Evolutionary conservation across 2,113 vertebrate species (phyloP), one percentile per base, ranked within the genome.

Genomic region (Brachionichthys hirsutus): DNA sequence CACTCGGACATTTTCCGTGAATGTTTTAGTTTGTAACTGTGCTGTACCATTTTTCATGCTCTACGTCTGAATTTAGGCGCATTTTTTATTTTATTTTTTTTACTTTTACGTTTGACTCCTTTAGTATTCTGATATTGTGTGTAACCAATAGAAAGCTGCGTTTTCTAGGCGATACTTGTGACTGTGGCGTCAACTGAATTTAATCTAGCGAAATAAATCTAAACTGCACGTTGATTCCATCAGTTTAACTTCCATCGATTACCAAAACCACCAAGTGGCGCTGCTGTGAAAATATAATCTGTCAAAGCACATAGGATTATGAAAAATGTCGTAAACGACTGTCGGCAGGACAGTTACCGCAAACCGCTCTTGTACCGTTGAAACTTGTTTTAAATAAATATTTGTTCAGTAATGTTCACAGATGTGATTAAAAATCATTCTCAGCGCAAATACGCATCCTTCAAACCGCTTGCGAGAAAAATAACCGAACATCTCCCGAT

Each of bases 11-110:
- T 50, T 59, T 48, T 51, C 50, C 45, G 50, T 56, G 54, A n/a
- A 48, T 78, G 73, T 87, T 83, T 78, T 70, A 79, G 56, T 61
- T 69, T 82, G 43, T 80, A 20, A 81, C 60, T 89, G 82, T 87
- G 81, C 73, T 85, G 66, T 83, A 85, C 77, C 41, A 45, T 62
- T 69, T 79, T 76, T 79, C 76, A 67, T 79, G 58, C 61, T 67
- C 71, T 51, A 78, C 70, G 51, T 81, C 59, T 66, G 36, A 70
- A 4, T 42, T 58, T 61, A 74, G 64, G 72, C 82, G 76, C 9
- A 36, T 64, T 49, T 12, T 47, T 55, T 65, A 54, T 74, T 80
- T 62, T 75, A 38, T 60, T 75, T 68, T 75, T 68, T 67, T 51
- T 67, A 61, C 41, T 42, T 63, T 75, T 68, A 61, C 55, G 62